Base-by-base conservation (phyloP, 1,140 invertebrate species). In the Phortica variegata region DNA sequence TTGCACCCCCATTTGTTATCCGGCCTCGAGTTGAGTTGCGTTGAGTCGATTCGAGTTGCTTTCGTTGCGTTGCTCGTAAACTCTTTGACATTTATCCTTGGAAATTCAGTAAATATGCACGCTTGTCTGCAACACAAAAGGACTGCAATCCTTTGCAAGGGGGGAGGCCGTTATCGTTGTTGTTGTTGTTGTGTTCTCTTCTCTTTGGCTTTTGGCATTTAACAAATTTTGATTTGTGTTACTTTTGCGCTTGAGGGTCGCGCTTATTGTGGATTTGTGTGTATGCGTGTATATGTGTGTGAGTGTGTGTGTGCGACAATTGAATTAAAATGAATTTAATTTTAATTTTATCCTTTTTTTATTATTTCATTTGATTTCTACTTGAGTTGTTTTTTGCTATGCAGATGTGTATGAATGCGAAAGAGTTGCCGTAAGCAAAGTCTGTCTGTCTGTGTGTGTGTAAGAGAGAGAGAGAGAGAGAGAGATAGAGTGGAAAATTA, bases 1-100 rank as follows among this genome's bases (percentile, higher is more conserved):
- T 68, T 58, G 60, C 65, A 68, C 63, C 63, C 63, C 63, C 63
- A 68, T 68, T 68, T 68, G 65, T 69, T 26, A 10, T 26, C 60
- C 63, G 60, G 63, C 63, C 62, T 49, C 39, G 36, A 20, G 43
- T 34, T 4, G 13, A 54, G 13, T 21, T 23, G 13, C 6, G 6
- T 12, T 29, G 26, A 12, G 9, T 15, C 32, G 32, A n/a, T n/a
- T 4, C 4, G n/a, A 15, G 4, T 15, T 9, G 32, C 13, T 34
- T 34, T 29, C 6, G 12, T 7, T 29, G 26, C 6, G 12, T 12
- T 12, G 32, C 32, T 34, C 13, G 32, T 34, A 45, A 20, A n/a
- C 34, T 21, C 29, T 33, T 33, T 61, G 61, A 65, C 63, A 63
- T 61, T 68, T 68, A 68, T 68, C 65, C 63, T 69, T 69, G 63